These are phyloP conservation scores for Thalassarche chlororhynchos DNA, from an alignment of 2,113 vertebrate species.

Conservation along the genomic window DNA sequence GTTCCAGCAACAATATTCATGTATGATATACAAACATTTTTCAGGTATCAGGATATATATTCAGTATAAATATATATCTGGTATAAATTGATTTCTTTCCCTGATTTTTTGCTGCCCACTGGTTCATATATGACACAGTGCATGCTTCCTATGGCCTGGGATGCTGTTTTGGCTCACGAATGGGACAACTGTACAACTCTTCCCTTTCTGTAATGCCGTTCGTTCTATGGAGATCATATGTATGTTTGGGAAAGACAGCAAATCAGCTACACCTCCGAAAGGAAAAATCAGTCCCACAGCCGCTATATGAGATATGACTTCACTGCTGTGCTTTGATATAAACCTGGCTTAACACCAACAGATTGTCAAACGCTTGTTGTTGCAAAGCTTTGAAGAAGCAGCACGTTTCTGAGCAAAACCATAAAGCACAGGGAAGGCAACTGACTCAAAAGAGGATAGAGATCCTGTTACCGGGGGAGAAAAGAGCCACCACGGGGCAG, in stretches of 20 bases:
- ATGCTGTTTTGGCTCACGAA: background rate
- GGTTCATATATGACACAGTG: background rate
- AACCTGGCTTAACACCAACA: conserved; percentile 57
- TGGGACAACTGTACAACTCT: background rate
- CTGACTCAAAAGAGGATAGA: background rate
- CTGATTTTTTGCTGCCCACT: background rate
- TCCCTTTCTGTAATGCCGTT: background rate
- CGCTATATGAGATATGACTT: background rate
- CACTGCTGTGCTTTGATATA: conserved; percentile 56
- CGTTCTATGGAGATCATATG: background rate
- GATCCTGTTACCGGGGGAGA: background rate
- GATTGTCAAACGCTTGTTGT: conserved; percentile 23
- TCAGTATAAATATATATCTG: background rate
- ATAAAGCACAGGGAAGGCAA: background rate
- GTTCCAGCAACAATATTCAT: background rate
- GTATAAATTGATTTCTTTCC: background rate
- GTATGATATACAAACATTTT: background rate
- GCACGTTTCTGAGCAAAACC: background rate
- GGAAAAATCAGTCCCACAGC: background rate
- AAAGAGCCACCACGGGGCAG: background rate
- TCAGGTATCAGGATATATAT: background rate
- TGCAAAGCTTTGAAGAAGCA: conserved; percentile 43
- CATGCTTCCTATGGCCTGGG: background rate
- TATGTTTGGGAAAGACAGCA: background rate
- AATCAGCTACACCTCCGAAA: conserved; percentile 1